Percentiles rank a stretch among this genome's conserved stretches.
Conservation (phyloP, 2,797 vertebrate species). For the Helostoma temminkii region DNA sequence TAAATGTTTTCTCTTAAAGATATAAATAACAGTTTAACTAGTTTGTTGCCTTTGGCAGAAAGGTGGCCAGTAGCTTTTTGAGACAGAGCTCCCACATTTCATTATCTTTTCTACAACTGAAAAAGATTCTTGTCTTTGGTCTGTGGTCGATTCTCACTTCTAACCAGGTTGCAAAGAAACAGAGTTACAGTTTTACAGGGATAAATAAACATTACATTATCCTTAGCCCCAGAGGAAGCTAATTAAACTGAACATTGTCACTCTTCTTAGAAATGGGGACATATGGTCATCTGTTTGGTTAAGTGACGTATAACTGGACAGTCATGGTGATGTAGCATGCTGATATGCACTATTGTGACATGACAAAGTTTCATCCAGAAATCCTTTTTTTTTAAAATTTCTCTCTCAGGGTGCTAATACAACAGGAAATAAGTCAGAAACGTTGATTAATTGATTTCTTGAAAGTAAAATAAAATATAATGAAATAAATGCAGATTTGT, state of each 20-base stretch:
- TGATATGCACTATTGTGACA: not conserved
- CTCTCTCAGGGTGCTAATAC: too few relatives aligned
- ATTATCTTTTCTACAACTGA: not conserved
- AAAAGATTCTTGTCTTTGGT: not conserved
- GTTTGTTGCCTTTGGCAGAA: too few relatives aligned
- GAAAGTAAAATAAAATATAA: too few relatives aligned
- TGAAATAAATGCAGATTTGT: not conserved
- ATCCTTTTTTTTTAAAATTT: not conserved
- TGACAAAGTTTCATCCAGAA: slow-evolving; percentile 12
- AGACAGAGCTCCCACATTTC: not conserved
- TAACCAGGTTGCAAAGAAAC: slow-evolving; percentile 16
- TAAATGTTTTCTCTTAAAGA: not conserved
- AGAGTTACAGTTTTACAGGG: not conserved
- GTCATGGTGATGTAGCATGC: slow-evolving; percentile 2
- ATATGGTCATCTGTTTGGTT: slow-evolving; percentile 35
- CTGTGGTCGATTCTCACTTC: slow-evolving; percentile 18
- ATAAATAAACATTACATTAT: slow-evolving; percentile 35
- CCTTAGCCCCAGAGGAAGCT: slow-evolving; percentile 13
- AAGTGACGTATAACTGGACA: slow-evolving; percentile 21
- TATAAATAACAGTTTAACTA: not conserved
- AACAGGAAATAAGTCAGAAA: too few relatives aligned
- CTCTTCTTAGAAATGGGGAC: slow-evolving; percentile 3
- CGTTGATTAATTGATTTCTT: too few relatives aligned
- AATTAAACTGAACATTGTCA: slow-evolving; percentile 2
- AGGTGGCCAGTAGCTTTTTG: not conserved